A percentile compares a stretch with the other conserved stretches of the same genome.
These are phyloP conservation scores for Pemphigus obesinymphae DNA, from an alignment of 1,140 invertebrate genomes.

Conservation along the genomic window DNA sequence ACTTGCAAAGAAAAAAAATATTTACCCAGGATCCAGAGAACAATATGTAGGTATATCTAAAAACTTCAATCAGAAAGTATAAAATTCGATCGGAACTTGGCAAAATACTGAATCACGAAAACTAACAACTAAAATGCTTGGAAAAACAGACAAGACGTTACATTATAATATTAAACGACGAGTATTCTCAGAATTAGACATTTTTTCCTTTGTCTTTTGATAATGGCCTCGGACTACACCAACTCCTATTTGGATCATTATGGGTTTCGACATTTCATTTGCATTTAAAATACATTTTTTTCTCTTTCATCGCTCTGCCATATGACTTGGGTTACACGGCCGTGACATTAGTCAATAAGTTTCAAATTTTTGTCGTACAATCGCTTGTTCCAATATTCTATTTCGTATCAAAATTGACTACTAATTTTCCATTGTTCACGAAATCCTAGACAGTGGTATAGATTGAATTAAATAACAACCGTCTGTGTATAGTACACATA, in stretches of 20 bases:
- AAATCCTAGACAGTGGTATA: neutral
- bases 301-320: neutral
- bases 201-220: slow-evolving; percentile 7
- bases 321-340: neutral
- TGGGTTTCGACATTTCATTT: slow-evolving; percentile 1
- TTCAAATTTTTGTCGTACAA: neutral
- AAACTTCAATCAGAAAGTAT: no score
- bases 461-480: neutral
- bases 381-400: neutral
- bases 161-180: no score
- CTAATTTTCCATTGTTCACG: slow-evolving; percentile 25
- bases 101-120: no score
- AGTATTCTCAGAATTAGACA: neutral
- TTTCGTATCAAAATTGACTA: slow-evolving; percentile 12
- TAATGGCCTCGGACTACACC: neutral
- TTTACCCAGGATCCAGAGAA: no score
- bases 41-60: no score
- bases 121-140: no score
- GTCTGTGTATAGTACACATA: neutral
- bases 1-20: no score
- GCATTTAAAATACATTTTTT: slow-evolving; percentile 18
- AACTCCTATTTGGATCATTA: neutral
- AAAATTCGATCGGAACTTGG: no score
- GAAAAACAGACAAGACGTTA: no score
- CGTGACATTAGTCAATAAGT: slow-evolving; percentile 30